Evolutionary conservation across 2,888 invertebrate genomes (phyloP).

Genomic region (Drosophila macrospina): DNA sequence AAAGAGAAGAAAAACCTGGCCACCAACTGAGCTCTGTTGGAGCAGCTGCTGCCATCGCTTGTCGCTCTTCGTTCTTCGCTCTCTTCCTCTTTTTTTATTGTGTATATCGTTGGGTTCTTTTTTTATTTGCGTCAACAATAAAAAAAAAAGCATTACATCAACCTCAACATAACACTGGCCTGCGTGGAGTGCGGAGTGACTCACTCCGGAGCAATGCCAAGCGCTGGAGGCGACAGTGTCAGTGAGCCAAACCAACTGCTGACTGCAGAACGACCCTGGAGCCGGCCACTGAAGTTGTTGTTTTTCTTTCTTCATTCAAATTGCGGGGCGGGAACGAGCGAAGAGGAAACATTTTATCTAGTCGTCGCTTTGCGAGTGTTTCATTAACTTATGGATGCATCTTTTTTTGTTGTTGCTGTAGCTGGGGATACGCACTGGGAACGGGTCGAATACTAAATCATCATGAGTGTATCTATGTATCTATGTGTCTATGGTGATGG

Average conservation of each 20-base stretch:
- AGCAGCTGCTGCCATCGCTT: slow-evolving; percentile 45
- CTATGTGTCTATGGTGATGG: neutral
- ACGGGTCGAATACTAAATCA: slow-evolving; percentile 59
- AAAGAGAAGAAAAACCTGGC: slow-evolving; percentile 46
- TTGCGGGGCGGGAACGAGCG: neutral
- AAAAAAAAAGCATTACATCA: slow-evolving; percentile 57
- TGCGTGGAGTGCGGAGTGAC: slow-evolving; percentile 29
- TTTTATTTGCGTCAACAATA: slow-evolving; percentile 48
- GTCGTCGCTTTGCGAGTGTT: slow-evolving; percentile 25
- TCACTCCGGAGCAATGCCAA: slow-evolving; percentile 53
- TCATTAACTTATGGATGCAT: slow-evolving; percentile 45
- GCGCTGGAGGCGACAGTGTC: slow-evolving; percentile 52
- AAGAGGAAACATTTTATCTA: slow-evolving; percentile 34
- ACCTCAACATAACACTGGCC: slow-evolving; percentile 26
- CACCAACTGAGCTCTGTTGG: slow-evolving; percentile 59
- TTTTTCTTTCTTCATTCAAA: slow-evolving; percentile 10
- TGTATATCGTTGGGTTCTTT: slow-evolving; percentile 1
- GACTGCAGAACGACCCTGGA: slow-evolving; percentile 42
- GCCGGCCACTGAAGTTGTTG: slow-evolving; percentile 18
- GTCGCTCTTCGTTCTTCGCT: neutral
- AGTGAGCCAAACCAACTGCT: slow-evolving; percentile 42
- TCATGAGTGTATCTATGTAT: slow-evolving; percentile 39
- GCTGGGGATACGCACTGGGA: slow-evolving; percentile 43
- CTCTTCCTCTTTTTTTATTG: slow-evolving; percentile 7
- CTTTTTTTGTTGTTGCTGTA: slow-evolving; percentile 26